Percentiles rank a stretch among this genome's conserved stretches.
phyloP scores from a whole-genome alignment of 64 coral and sea anemone species.

The Pachyseris speciosa region DNA sequence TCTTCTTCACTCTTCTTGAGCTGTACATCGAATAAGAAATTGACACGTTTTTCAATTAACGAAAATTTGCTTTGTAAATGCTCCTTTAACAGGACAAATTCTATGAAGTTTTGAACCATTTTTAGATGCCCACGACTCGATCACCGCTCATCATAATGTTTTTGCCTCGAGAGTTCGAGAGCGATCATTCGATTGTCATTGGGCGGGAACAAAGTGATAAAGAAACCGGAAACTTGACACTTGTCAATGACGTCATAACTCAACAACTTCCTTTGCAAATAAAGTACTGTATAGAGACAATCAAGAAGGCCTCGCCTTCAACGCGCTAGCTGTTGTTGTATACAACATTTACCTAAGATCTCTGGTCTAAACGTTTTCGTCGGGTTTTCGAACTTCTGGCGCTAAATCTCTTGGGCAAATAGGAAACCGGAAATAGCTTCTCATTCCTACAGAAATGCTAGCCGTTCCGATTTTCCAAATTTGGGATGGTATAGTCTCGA shows the following conservation, averaged over 20 bases:
- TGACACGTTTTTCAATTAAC: background rate
- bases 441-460: background rate
- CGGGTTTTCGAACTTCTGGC: background rate
- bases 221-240: slow-evolving; percentile 26
- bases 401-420: background rate
- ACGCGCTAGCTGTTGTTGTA: background rate
- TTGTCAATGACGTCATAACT: slow-evolving; percentile 52
- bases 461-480: background rate
- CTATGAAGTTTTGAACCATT: slow-evolving; percentile 29
- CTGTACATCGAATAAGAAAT: slow-evolving; percentile 3
- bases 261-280: slow-evolving; percentile 9
- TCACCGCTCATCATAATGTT: background rate
- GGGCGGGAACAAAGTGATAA: slow-evolving; percentile 2
- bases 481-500: background rate
- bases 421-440: slow-evolving; percentile 18
- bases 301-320: background rate
- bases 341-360: background rate
- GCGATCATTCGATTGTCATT: background rate
- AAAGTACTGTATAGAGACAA: slow-evolving; percentile 10
- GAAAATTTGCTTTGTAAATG: background rate
- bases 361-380: background rate
- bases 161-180: background rate
- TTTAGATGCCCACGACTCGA: background rate
- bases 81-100: slow-evolving; percentile 24
- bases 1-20: background rate